Conservation (phyloP, 2,797 vertebrate genomes). For the Eulemur rubriventer region DNA sequence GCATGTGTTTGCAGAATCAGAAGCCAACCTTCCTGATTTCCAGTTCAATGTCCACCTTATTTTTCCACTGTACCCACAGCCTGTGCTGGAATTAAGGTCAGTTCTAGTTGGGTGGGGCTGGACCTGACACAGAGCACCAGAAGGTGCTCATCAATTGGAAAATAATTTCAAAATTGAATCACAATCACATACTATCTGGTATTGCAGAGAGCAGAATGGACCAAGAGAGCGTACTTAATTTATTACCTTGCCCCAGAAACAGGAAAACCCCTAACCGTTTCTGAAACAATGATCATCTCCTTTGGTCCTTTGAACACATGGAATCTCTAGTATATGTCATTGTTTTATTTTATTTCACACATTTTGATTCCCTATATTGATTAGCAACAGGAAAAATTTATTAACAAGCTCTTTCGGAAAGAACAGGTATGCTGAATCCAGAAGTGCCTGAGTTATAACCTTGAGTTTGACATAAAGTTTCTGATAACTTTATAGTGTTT, state of each 20-base stretch:
- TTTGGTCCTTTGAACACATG: background rate
- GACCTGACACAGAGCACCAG: background rate
- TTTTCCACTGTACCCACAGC: background rate
- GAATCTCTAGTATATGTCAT: background rate
- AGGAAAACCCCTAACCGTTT: background rate
- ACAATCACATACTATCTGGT: background rate
- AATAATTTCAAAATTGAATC: background rate
- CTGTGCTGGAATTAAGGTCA: background rate
- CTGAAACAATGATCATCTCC: background rate
- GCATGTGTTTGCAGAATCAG: background rate
- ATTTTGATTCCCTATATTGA: background rate
- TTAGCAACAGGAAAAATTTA: background rate
- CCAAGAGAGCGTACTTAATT: background rate
- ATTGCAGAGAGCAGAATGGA: background rate
- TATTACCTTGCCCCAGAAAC: background rate
- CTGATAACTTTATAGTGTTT: slow-evolving; percentile 6
- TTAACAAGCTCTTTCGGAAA: background rate
- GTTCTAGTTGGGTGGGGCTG: background rate
- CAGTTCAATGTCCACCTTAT: background rate
- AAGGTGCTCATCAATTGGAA: background rate
- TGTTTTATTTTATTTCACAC: background rate
- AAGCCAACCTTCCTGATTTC: background rate
- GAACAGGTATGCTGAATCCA: background rate
- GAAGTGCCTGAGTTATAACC: background rate
- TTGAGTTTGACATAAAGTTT: background rate